These are phyloP conservation scores for Enoplosus armatus DNA, from an alignment of 2,797 vertebrate species.

Conservation along the genomic window DNA sequence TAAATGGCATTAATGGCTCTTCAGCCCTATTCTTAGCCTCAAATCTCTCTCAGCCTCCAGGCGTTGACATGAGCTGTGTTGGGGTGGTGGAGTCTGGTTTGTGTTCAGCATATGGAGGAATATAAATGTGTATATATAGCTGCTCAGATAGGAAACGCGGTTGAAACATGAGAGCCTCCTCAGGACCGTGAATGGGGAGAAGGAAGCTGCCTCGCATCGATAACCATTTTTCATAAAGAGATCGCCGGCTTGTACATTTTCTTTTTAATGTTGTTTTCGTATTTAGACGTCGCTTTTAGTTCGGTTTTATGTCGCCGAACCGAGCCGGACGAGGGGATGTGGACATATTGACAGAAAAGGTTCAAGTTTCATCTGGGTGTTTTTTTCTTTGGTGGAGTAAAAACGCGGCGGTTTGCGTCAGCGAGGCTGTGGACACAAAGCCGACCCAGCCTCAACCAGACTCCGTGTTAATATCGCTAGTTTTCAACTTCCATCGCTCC, in stretches of 20 bases:
- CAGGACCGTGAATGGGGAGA: conserved; percentile 38
- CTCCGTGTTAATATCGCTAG: conserved; percentile 10
- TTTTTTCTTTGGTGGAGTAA: background rate
- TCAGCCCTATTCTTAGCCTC: conserved; percentile 72
- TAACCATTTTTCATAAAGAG: conserved; percentile 30
- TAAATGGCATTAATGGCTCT: conserved; percentile 74
- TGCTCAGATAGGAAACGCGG: conserved; percentile 57
- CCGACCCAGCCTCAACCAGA: conserved; percentile 38
- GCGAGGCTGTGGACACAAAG: conserved; percentile 60
- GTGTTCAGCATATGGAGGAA: conserved; percentile 57
- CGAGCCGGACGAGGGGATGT: background rate
- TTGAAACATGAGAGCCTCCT: conserved; percentile 61
- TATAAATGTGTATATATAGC: conserved; percentile 32
- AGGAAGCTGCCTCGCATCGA: conserved; percentile 26
- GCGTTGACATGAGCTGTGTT: conserved; percentile 56
- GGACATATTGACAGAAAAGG: background rate
- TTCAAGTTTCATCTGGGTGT: conserved; percentile 33
- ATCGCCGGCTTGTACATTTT: background rate
- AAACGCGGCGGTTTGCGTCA: conserved; percentile 56
- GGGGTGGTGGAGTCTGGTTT: conserved; percentile 57
- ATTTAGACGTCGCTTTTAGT: background rate
- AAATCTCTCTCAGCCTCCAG: conserved; percentile 70
- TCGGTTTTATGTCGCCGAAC: conserved; percentile 3
- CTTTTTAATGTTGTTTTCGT: background rate
- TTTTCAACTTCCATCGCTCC: conserved; percentile 15